These are phyloP conservation scores for Rostratula benghalensis DNA, from an alignment of 2,113 vertebrate genomes.

Conservation along the genomic window DNA sequence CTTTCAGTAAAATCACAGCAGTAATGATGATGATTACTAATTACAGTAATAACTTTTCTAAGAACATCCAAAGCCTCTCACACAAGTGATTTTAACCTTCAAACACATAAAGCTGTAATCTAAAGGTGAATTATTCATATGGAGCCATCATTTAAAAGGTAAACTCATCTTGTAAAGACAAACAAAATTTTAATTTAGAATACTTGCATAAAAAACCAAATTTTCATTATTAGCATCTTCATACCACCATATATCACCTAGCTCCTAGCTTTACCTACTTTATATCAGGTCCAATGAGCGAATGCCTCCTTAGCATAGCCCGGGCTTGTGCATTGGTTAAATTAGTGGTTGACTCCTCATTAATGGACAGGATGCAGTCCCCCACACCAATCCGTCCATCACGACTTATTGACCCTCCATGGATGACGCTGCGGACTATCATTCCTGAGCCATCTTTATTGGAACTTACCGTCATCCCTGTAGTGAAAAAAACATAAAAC, in stretches of 20 bases:
- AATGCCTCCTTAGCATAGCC: constrained; percentile 92
- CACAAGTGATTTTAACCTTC: not conserved
- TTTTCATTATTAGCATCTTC: not conserved
- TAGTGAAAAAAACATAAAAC: not conserved
- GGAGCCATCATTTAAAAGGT: not conserved
- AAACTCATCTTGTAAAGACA: not conserved
- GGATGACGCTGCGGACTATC: constrained; percentile 93
- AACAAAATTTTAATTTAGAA: not conserved
- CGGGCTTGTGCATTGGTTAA: constrained; percentile 91
- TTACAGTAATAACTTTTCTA: not conserved
- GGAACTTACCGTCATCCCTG: constrained; percentile 96
- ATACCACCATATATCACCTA: not conserved
- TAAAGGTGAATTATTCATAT: not conserved
- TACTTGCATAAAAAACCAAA: not conserved
- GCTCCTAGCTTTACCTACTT: constrained; percentile 77
- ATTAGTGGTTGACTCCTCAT: constrained; percentile 87
- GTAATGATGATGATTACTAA: not conserved
- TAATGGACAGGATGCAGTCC: constrained; percentile 92
- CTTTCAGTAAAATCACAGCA: not conserved
- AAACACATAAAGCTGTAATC: not conserved
- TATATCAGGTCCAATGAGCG: constrained; percentile 90
- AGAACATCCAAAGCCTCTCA: not conserved
- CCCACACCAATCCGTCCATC: constrained; percentile 91
- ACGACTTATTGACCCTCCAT: constrained; percentile 91
- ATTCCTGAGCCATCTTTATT: constrained; percentile 91